These are phyloP conservation scores for Stenodera caucasica DNA, from an alignment of 2,888 invertebrate genomes.

Conservation along the genomic window DNA sequence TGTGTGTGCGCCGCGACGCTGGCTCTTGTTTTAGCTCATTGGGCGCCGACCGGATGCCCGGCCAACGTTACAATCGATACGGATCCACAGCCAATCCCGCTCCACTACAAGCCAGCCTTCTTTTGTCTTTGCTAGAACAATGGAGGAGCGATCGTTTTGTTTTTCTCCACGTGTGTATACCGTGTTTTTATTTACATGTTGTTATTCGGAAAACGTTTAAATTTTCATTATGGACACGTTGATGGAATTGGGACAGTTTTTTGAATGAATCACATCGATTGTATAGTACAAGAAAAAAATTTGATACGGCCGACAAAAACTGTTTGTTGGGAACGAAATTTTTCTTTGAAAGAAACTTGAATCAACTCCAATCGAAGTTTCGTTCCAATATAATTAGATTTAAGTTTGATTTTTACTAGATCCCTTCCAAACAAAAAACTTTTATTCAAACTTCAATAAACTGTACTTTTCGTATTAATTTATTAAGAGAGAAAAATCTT, in stretches of 20 bases:
- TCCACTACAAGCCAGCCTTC: constrained; percentile 53
- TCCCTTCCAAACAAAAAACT: neutral
- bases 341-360: neutral
- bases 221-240: neutral
- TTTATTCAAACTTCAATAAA: constrained; percentile 5
- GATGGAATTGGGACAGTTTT: neutral
- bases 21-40: constrained; percentile 57
- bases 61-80: constrained; percentile 55
- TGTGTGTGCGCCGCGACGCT: constrained; percentile 50
- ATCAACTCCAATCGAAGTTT: neutral
- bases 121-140: constrained; percentile 56
- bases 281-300: neutral
- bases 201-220: neutral
- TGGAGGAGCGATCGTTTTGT: constrained; percentile 54
- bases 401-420: neutral
- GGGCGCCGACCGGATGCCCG: constrained; percentile 55
- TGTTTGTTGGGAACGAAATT: neutral
- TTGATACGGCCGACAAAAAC: no score
- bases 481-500: neutral
- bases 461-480: neutral
- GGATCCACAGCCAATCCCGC: constrained; percentile 53
- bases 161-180: constrained; percentile 46
- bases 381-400: neutral
- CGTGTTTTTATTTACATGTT: neutral
- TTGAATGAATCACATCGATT: neutral